Base-by-base conservation (phyloP, 2,113 vertebrate genomes). In the Geococcyx californianus region DNA sequence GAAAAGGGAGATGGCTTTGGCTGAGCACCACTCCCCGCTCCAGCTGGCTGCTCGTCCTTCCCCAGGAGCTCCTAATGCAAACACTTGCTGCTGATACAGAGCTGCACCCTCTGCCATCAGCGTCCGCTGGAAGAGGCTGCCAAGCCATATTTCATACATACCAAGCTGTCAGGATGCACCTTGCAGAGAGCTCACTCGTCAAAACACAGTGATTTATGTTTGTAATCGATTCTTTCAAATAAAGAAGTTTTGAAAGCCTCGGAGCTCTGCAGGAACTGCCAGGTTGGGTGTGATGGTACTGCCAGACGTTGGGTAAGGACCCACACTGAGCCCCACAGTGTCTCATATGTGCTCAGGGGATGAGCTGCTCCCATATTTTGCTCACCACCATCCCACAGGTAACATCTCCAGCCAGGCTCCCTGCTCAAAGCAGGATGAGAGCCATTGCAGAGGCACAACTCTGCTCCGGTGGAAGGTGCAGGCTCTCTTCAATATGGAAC, bases 51-150 rank as follows among this genome's bases (percentile, higher is more conserved):
- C 40, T 68, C 6, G 1, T 13, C 73, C 62, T 75, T 72, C 33
- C 42, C 45, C 20, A 26, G 81, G 42, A 77, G 34, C 51, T 85
- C 36, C 21, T 3, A 3, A 17, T 10, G 28, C 56, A 51, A 60
- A 47, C 0, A 2, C 40, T 13, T 25, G 31, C 45, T 59, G 49
- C 59, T 2, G 1, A 34, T 11, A 45, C 1, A 3, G 45, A 55
- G 87, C 76, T 86, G 90, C 55, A n/a, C 10, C 28, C 67, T 67
- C 45, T 1, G 3, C 15, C 2, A 10, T 66, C 7, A 0, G 3
- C 0, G 0, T 8, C 84, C 91, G 55, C 47, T 0, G 0, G 67
- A 29, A 83, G 75, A 59, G 13, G 52, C 52, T 93, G 94, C 83
- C 83, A 76, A 90, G 56, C 23, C 11, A 2, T 68, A 47, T 47